Base-by-base conservation (phyloP, 2,113 vertebrate genomes). In the Hipposideros armiger region DNA sequence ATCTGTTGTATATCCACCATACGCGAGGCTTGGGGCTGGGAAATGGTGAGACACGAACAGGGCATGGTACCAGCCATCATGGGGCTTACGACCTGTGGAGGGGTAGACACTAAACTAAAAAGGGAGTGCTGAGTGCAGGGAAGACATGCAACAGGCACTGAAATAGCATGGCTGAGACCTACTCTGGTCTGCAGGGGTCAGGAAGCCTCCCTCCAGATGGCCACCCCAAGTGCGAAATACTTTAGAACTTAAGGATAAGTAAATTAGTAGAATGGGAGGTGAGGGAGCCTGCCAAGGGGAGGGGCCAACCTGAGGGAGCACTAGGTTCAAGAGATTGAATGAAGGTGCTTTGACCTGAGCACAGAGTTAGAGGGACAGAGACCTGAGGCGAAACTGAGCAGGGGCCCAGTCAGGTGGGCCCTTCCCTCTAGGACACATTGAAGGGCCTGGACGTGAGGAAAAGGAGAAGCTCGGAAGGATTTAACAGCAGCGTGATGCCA, bases 151-250 rank as follows among this genome's bases (percentile, higher is more conserved):
- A 22, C 4, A 5, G 5, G 69, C 15, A 1, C 20, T 9, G 30
- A 17, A 47, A 86, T 3, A 7, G 4, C 5, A 1, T 11, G n/a
- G 19, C 4, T 5, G 0, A 26, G 54, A 66, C 20, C 36, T 30
- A 13, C 30, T 17, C 7, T 17, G 15, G 4, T 73, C 62, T 24
- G 20, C 11, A 67, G 87, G 67, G n/a, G 7, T 62, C 67, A 13
- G n/a, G 42, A 67, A 88, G 67, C 28, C 13, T 24, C 36, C 54
- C 54, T 19, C 6, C 7, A 15, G 32, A 9, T 4, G 24, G 24
- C 28, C 22, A 45, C 11, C 3, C 0, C 7, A 50, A 24, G 36
- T 7, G 15, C 4, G 7, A 1, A 11, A 62, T 0, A 4, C n/a
- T 60, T 24, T 7, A 76, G 32, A 52, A n/a, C 50, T 40, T 40